Evolutionary conservation across 2,888 invertebrate genomes (phyloP).

Genomic region (Cactoblastis cactorum): DNA sequence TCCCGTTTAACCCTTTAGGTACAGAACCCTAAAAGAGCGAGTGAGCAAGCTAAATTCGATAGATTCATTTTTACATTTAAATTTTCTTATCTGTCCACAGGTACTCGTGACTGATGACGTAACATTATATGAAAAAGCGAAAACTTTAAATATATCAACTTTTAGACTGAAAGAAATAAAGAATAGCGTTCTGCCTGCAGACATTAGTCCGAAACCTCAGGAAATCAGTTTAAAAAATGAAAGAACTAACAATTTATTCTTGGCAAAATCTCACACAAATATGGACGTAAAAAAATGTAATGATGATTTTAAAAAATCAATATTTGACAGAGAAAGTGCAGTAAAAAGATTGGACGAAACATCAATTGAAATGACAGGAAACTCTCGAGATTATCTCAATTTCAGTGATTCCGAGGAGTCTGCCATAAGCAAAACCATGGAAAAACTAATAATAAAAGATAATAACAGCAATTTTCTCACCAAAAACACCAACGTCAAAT

Average conservation of each 20-base stretch:
- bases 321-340: conserved; percentile 2
- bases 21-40: too few relatives aligned
- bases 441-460: conserved; percentile 4
- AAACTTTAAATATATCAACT: conserved; percentile 28
- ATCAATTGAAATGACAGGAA: background rate
- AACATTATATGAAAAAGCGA: conserved; percentile 29
- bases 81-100: conserved; percentile 27
- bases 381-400: background rate
- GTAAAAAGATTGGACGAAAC: conserved; percentile 5
- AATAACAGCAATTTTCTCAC: conserved; percentile 9
- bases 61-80: background rate
- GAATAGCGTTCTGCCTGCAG: conserved; percentile 24
- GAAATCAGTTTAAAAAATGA: conserved; percentile 11
- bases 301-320: background rate
- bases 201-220: conserved; percentile 20
- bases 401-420: background rate
- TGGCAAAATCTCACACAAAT: conserved; percentile 10
- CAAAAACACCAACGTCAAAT: background rate
- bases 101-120: conserved; percentile 37
- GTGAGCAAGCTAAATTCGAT: too few relatives aligned
- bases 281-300: background rate
- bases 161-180: conserved; percentile 32
- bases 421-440: background rate
- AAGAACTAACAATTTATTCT: conserved; percentile 16
- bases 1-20: too few relatives aligned